Base-by-base conservation (phyloP, 2,888 invertebrate species). In the Pristionchus fissidentatus region DNA sequence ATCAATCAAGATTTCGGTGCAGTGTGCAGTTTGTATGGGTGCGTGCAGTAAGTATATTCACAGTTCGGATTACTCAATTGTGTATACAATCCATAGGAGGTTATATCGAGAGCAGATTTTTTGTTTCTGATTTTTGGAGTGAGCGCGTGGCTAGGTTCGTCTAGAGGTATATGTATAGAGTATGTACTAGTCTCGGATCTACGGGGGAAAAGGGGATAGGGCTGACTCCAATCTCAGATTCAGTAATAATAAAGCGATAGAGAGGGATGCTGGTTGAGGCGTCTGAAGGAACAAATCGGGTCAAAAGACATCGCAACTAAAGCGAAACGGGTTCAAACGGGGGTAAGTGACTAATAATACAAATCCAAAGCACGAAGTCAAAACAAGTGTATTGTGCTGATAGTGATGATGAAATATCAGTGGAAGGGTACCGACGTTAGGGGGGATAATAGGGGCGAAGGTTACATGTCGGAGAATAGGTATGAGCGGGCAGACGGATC, bases 81-180 rank as follows among this genome's bases (percentile, higher is more conserved):
- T 43, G n/a, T 70, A 41, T 70, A 70, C 70, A 70, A 70, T 70
- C 70, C 70, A 70, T 22, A 26, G 26, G 41, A n/a, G n/a, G 55
- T 13, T 22, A 19, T 55, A 55, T 55, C 29, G 32, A n/a, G 8
- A 49, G 52, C 49, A 29, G 41, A 7, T 10, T 26, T 13, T 22
- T 4, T 41, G 49, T 49, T 29, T 46, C 26, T 75, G 75, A 77
- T 77, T 29, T 77, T 32, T 77, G 46, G 75, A 49, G 75, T 49
- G 49, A 77, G 75, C 75, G 15, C 75, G 49, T 77, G 75, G 75
- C 75, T 77, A 77, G 19, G 75, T 32, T 52, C 75, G 29, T 77
- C 75, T 77, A 77, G 75, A 77, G 75, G 75, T 49, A 49, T 46
- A 26, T 46, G 29, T 77, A 49, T n/a, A 26, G 35, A 13, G 70